These are phyloP conservation scores for Holothuria leucospilota DNA, from an alignment of 53 echinoderm and acorn worm genomes.

Conservation along the genomic window DNA sequence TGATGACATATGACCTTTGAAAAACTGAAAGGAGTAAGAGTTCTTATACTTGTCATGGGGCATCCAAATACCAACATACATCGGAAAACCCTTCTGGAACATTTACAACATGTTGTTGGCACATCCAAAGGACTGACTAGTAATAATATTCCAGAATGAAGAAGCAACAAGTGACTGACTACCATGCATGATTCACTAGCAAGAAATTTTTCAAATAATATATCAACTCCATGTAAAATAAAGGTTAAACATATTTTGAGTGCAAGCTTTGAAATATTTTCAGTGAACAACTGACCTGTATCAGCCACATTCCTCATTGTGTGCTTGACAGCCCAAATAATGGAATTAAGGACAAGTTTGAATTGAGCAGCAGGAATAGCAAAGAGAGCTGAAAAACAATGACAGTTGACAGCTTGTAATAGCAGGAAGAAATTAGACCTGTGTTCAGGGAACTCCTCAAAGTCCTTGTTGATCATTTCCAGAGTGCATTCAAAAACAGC, in stretches of 20 bases:
- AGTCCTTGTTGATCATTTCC: conserved; percentile 99
- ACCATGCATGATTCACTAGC: too few relatives aligned
- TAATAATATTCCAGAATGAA: too few relatives aligned
- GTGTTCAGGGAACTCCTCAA: conserved; percentile 98
- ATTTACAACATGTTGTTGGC: too few relatives aligned
- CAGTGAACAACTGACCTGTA: conserved; percentile 70
- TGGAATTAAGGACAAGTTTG: conserved; percentile 95
- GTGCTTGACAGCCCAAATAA: conserved; percentile 98
- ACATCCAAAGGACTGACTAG: too few relatives aligned
- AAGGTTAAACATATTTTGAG: not conserved
- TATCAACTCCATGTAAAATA: not conserved
- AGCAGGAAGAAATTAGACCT: conserved; percentile 95
- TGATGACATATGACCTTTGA: too few relatives aligned
- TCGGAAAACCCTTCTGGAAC: too few relatives aligned
- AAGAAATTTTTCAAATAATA: too few relatives aligned
- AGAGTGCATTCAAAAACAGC: conserved; percentile 94
- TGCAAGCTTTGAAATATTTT: not conserved
- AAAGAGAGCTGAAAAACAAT: conserved; percentile 90
- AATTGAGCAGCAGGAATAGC: conserved; percentile 89
- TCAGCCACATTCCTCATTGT: conserved; percentile 99
- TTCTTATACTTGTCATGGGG: too few relatives aligned
- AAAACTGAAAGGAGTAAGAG: too few relatives aligned
- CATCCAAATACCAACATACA: too few relatives aligned
- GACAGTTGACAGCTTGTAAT: conserved; percentile 96
- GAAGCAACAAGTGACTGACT: too few relatives aligned